A percentile compares a stretch with the other conserved stretches of the same genome.
These are phyloP conservation scores for Gymnothorax reevesii DNA, from an alignment of 2,797 vertebrate genomes.

Conservation along the genomic window DNA sequence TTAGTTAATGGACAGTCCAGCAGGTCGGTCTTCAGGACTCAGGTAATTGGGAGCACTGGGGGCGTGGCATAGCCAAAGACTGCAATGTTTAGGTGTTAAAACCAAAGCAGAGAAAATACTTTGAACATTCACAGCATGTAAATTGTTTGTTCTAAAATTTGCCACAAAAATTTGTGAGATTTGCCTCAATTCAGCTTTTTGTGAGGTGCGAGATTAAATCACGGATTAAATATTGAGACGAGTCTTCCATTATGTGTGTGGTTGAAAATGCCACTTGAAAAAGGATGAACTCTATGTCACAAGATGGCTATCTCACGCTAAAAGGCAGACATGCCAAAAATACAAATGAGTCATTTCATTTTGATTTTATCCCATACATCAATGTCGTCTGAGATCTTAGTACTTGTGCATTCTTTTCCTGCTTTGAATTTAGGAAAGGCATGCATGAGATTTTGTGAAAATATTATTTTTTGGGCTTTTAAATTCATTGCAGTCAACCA, in stretches of 20 bases:
- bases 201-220: slow-evolving; percentile 9
- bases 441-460: slow-evolving; percentile 19
- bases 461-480: neutral
- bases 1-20: no score
- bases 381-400: slow-evolving; percentile 20
- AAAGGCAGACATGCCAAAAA: slow-evolving; percentile 22
- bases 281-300: slow-evolving; percentile 22
- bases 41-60: no score
- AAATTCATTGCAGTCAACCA: slow-evolving; percentile 6
- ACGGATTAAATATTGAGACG: slow-evolving; percentile 20
- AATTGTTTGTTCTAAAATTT: no score
- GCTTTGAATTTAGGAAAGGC: neutral
- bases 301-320: slow-evolving; percentile 18
- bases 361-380: slow-evolving; percentile 26
- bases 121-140: no score
- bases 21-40: no score
- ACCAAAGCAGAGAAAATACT: no score
- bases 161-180: neutral
- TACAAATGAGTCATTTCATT: slow-evolving; percentile 33
- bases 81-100: no score
- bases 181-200: slow-evolving; percentile 16
- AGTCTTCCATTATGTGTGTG: slow-evolving; percentile 16
- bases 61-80: no score
- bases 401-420: slow-evolving; percentile 8
- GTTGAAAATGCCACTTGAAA: slow-evolving; percentile 33